A percentile compares a stretch with the other conserved stretches of the same genome.
Conservation (phyloP, 2,113 vertebrate genomes). For the Procavia capensis region DNA sequence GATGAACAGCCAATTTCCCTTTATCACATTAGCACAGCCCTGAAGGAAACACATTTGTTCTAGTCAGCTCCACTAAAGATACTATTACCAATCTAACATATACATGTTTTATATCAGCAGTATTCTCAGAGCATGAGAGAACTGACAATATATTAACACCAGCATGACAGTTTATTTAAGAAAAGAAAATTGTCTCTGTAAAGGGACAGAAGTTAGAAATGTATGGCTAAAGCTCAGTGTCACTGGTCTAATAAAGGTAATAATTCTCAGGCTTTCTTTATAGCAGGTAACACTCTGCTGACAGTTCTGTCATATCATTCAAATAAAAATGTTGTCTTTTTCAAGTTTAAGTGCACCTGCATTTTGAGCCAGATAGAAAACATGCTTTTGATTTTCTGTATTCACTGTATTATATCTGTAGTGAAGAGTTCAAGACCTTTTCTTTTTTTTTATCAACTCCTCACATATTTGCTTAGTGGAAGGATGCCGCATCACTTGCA, state of each 20-base stretch:
- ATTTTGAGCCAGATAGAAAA: conserved; percentile 88
- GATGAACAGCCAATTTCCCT: conserved; percentile 99
- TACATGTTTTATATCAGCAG: conserved; percentile 99
- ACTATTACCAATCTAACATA: conserved; percentile 99
- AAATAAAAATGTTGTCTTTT: conserved; percentile 93
- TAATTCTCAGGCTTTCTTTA: conserved; percentile 95
- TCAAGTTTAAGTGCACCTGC: conserved; percentile 91
- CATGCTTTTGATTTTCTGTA: conserved; percentile 82
- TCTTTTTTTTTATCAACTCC: conserved; percentile 73
- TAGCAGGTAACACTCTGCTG: conserved; percentile 92
- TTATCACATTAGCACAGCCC: conserved; percentile 99
- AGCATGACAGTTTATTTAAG: conserved; percentile 99
- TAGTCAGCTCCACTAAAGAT: conserved; percentile 99
- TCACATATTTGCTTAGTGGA: conserved; percentile 73
- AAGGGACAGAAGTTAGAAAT: conserved; percentile 95
- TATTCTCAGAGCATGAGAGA: conserved; percentile 94
- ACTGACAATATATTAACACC: conserved; percentile 99
- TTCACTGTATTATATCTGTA: conserved; percentile 79
- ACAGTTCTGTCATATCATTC: conserved; percentile 91
- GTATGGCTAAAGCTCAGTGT: conserved; percentile 95
- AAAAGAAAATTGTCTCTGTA: conserved; percentile 99
- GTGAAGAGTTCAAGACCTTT: conserved; percentile 71
- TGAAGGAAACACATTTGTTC: conserved; percentile 99
- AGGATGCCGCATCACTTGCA: conserved; percentile 64
- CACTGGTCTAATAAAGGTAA: conserved; percentile 97